These are phyloP conservation scores for Solenopsis fugax DNA, from an alignment of 1,140 invertebrate species.

Conservation along the genomic window DNA sequence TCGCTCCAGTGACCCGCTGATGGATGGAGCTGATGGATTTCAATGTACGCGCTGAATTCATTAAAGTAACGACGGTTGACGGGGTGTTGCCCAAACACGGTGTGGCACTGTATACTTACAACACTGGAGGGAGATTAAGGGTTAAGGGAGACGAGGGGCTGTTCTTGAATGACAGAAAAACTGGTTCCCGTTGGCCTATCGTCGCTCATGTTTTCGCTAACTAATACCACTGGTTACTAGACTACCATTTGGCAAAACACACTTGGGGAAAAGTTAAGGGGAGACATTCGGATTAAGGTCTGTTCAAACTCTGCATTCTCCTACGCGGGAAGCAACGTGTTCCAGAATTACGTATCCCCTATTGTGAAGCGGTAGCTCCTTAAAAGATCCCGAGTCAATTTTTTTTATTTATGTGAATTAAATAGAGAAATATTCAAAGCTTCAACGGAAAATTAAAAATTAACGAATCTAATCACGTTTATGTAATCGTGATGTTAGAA, in stretches of 20 bases:
- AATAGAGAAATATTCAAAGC: background rate
- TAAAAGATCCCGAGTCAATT: background rate
- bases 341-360: too few species aligned
- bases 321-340: background rate
- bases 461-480: too few species aligned
- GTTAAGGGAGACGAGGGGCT: constrained; percentile 50
- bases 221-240: constrained; percentile 52
- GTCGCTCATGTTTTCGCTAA: constrained; percentile 46
- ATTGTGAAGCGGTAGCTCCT: too few species aligned
- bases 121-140: constrained; percentile 55
- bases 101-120: constrained; percentile 45
- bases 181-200: constrained; percentile 35
- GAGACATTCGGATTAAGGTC: constrained; percentile 20
- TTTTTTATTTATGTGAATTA: background rate
- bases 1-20: constrained; percentile 39
- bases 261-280: constrained; percentile 31
- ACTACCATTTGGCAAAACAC: constrained; percentile 48
- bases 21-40: constrained; percentile 53
- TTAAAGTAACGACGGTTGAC: constrained; percentile 61
- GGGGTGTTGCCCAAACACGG: constrained; percentile 60
- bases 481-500: too few species aligned
- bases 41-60: constrained; percentile 46
- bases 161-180: constrained; percentile 47
- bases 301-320: background rate
- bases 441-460: too few species aligned